phyloP scores from a whole-genome alignment of 2,888 invertebrate genomes.

The Cerastis rubricosa region DNA sequence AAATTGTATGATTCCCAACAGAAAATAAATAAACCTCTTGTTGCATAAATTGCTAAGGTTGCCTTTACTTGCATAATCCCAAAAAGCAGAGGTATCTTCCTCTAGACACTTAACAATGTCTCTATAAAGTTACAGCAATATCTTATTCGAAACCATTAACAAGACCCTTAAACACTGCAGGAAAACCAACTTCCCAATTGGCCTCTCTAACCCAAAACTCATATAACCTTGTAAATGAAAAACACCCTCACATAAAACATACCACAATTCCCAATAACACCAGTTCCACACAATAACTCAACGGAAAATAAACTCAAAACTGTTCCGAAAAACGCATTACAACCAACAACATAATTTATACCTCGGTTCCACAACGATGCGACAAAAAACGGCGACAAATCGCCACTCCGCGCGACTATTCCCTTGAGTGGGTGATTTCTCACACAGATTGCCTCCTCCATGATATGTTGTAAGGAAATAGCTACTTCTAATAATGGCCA shows the following conservation, averaged over 20 bases:
- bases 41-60: not conserved
- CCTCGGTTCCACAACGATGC: constrained; percentile 62
- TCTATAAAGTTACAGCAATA: not conserved
- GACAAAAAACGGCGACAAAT: constrained; percentile 76
- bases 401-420: constrained; percentile 69
- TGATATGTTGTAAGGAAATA: constrained; percentile 64
- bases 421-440: constrained; percentile 68
- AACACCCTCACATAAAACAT: constrained; percentile 21
- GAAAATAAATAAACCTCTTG: too few species aligned
- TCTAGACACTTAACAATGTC: not conserved
- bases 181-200: not conserved
- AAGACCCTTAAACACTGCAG: not conserved
- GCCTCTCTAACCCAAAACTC: not conserved
- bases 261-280: constrained; percentile 17
- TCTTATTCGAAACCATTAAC: not conserved
- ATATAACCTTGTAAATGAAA: constrained; percentile 4
- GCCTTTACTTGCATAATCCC: not conserved
- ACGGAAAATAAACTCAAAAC: constrained; percentile 55
- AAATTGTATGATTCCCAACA: not conserved
- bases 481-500: constrained; percentile 50
- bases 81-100: not conserved
- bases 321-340: constrained; percentile 58
- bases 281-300: constrained; percentile 41
- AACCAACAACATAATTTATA: constrained; percentile 58
- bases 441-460: constrained; percentile 68